phyloP scores from a whole-genome alignment of 2,888 invertebrate genomes.

The Chrysopilus asiliformis region DNA sequence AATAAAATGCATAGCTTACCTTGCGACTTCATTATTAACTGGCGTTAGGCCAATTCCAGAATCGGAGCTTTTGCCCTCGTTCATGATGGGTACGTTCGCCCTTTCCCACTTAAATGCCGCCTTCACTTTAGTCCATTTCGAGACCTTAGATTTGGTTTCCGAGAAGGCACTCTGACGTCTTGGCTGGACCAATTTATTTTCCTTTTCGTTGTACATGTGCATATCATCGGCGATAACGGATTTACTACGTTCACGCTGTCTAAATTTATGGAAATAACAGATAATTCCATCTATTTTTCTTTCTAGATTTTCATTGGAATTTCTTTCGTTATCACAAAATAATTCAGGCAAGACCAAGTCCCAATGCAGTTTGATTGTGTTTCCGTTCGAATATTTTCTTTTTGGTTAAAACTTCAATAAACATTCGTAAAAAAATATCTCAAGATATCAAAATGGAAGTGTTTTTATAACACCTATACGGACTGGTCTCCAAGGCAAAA shows the following conservation, averaged over 20 bases:
- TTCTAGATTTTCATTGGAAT: too few relatives aligned
- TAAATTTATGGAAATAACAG: too few relatives aligned
- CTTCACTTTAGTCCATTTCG: conserved; percentile 83
- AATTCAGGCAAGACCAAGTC: too few relatives aligned
- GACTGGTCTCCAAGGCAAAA: too few relatives aligned
- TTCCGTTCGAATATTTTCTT: too few relatives aligned
- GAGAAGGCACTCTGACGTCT: conserved; percentile 33
- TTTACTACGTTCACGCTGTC: conserved; percentile 47
- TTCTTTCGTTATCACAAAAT: too few relatives aligned
- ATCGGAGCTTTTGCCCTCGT: conserved; percentile 29
- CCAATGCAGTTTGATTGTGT: too few relatives aligned
- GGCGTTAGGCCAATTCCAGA: conserved; percentile 37
- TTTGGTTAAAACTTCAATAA: too few relatives aligned
- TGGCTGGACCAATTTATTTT: conserved; percentile 12
- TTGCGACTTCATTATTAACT: conserved; percentile 38
- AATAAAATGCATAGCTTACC: conserved; percentile 18
- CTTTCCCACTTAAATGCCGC: conserved; percentile 80
- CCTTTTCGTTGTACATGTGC: conserved; percentile 33
- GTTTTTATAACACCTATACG: too few relatives aligned
- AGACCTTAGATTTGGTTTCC: conserved; percentile 37
- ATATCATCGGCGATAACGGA: conserved; percentile 53
- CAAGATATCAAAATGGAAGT: too few relatives aligned
- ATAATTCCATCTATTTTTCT: not conserved
- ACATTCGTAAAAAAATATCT: too few relatives aligned
- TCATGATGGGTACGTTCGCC: conserved; percentile 41